Conservation (phyloP, 92 coral and sea anemone species). For the Nematostella vectensis region DNA sequence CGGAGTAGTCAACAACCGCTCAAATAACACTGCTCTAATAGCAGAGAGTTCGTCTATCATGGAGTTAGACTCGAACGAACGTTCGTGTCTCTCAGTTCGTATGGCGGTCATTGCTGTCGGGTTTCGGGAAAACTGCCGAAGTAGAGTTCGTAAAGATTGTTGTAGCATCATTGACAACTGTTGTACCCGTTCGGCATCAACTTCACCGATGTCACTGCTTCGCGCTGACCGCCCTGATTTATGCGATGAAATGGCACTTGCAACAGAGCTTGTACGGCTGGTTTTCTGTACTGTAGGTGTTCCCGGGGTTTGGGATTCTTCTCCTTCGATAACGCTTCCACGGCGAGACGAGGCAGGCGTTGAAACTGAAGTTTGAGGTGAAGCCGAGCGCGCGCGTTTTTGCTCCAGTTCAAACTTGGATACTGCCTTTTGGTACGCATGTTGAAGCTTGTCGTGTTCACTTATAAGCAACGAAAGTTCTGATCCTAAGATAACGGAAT, state of each 20-base stretch:
- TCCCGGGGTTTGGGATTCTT: constrained; percentile 11
- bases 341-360: constrained; percentile 57
- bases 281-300: constrained; percentile 9
- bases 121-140: constrained; percentile 74
- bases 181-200: constrained; percentile 29
- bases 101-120: constrained; percentile 76
- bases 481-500: constrained; percentile 77
- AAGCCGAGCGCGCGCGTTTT: constrained; percentile 36
- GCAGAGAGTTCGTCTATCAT: constrained; percentile 64
- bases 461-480: constrained; percentile 51
- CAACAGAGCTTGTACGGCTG: constrained; percentile 45
- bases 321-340: constrained; percentile 40
- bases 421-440: constrained; percentile 71
- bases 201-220: constrained; percentile 16
- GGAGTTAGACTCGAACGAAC: constrained; percentile 68
- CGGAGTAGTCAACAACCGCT: constrained; percentile 79
- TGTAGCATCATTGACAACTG: constrained; percentile 48
- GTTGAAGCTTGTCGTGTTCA: constrained; percentile 77
- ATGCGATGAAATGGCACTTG: constrained; percentile 14
- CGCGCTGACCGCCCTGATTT: constrained; percentile 18
- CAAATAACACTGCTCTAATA: constrained; percentile 75
- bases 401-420: constrained; percentile 66
- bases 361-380: constrained; percentile 14
- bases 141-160: constrained; percentile 67
- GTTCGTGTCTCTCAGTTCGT: constrained; percentile 50